Conservation (phyloP, 30 jellyfish, hydroid and myxozoan genomes). For the Cassiopea xamachana region DNA sequence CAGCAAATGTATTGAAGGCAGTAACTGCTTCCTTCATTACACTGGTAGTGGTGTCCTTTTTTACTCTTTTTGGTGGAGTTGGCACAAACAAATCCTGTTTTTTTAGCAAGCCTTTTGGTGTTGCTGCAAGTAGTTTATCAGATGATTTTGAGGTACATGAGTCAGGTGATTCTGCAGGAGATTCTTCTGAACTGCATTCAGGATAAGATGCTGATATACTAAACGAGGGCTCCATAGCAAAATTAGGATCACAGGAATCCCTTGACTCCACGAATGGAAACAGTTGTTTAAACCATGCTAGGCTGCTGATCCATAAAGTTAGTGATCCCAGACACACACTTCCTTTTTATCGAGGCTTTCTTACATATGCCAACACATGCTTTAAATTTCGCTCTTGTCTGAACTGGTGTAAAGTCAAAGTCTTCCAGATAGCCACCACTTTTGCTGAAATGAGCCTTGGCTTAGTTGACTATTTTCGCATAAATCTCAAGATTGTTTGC, state of each 20-base stretch:
- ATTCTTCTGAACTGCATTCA: not conserved
- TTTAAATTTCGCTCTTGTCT: slow-evolving; percentile 44
- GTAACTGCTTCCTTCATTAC: not conserved
- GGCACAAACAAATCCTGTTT: not conserved
- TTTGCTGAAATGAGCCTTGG: slow-evolving; percentile 3
- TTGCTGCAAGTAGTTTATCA: not conserved
- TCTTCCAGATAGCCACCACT: not conserved
- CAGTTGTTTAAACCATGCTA: not conserved
- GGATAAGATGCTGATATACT: no score
- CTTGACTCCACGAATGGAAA: not conserved
- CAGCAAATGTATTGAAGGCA: not conserved
- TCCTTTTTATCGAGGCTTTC: slow-evolving; percentile 38
- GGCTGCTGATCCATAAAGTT: not conserved
- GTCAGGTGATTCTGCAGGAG: not conserved
- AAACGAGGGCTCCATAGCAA: not conserved
- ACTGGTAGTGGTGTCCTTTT: not conserved
- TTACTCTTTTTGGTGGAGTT: not conserved
- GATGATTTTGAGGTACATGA: not conserved
- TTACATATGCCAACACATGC: slow-evolving; percentile 56
- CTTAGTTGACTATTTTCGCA: slow-evolving; percentile 13
- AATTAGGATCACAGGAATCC: not conserved
- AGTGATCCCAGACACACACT: slow-evolving; percentile 44
- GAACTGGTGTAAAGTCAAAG: slow-evolving; percentile 42
- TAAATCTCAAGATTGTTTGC: slow-evolving; percentile 41
- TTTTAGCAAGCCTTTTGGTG: not conserved